A percentile compares a stretch with the other conserved stretches of the same genome.
phyloP scores from a whole-genome alignment of 2,888 invertebrate genomes.

The Eupithecia inturbata region DNA sequence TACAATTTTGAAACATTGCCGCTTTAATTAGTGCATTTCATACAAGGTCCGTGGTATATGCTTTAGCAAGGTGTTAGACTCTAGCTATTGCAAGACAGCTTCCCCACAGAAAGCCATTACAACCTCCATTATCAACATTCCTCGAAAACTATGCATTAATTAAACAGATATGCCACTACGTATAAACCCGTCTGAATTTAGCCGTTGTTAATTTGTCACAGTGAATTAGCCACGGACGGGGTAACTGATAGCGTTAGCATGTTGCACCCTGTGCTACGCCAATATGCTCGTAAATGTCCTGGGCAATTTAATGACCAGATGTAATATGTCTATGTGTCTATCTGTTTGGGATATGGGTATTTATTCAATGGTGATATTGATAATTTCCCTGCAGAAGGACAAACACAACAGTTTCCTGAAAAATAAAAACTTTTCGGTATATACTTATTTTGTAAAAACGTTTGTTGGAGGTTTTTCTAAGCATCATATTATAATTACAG shows the following conservation, averaged over 20 bases:
- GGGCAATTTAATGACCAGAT: constrained; percentile 77
- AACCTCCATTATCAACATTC: constrained; percentile 34
- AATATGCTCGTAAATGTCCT: constrained; percentile 79
- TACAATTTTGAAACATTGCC: neutral
- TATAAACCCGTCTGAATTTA: constrained; percentile 69
- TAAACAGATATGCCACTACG: constrained; percentile 40
- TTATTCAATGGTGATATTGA: constrained; percentile 24
- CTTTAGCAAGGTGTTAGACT: neutral
- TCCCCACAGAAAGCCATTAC: constrained; percentile 29
- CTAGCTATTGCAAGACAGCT: constrained; percentile 3
- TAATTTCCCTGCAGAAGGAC: neutral
- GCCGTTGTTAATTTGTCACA: constrained; percentile 83
- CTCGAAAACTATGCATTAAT: constrained; percentile 39
- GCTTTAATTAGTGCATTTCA: neutral
- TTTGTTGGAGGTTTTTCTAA: neutral
- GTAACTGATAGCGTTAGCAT: constrained; percentile 81
- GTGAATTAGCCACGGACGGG: constrained; percentile 81
- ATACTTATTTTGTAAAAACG: no score
- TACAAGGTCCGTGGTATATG: neutral
- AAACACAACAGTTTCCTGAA: neutral
- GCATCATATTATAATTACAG: neutral
- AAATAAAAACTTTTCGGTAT: neutral
- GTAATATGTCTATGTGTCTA: constrained; percentile 62
- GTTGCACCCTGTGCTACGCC: constrained; percentile 80
- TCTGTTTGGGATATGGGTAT: constrained; percentile 51